A percentile compares a stretch with the other conserved stretches of the same genome.
Evolutionary conservation across 2,113 vertebrate species (phyloP).

Genomic region (Zeus faber): DNA sequence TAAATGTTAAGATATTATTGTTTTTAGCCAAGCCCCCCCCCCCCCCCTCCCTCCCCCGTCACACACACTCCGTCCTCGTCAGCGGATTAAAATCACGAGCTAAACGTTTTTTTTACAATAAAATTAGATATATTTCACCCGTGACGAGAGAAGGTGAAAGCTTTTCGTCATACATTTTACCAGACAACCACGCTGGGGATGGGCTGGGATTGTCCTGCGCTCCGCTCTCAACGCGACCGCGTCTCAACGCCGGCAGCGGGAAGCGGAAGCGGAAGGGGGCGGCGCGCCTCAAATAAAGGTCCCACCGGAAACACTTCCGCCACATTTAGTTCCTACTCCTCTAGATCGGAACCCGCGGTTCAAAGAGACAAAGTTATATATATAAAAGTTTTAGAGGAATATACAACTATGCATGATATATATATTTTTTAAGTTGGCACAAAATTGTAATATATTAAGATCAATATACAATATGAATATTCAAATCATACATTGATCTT

Average conservation of each 20-base stretch:
- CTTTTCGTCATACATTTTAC: constrained; percentile 28
- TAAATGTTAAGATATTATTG: no score
- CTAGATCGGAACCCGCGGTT: neutral
- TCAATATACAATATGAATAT: no score
- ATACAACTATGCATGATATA: no score
- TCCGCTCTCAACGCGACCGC: constrained; percentile 28
- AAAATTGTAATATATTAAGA: no score
- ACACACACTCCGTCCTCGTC: no score
- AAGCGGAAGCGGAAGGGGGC: neutral
- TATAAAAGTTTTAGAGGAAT: no score
- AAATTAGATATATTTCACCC: neutral
- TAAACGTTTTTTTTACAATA: neutral
- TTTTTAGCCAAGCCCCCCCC: no score
- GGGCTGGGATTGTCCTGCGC: neutral
- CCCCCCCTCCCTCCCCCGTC: no score
- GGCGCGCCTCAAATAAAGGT: constrained; percentile 17
- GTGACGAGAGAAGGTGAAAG: neutral
- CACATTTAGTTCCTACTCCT: constrained; percentile 50
- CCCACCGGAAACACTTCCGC: constrained; percentile 32
- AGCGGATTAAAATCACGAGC: no score
- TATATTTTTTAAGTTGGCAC: no score
- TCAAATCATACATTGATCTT: no score
- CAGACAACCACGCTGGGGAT: constrained; percentile 8
- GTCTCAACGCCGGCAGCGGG: constrained; percentile 21
- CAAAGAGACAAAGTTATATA: no score